Percentiles rank a stretch among this genome's conserved stretches.
Conservation (phyloP, 1,140 invertebrate species). For the Gryon sp. region DNA sequence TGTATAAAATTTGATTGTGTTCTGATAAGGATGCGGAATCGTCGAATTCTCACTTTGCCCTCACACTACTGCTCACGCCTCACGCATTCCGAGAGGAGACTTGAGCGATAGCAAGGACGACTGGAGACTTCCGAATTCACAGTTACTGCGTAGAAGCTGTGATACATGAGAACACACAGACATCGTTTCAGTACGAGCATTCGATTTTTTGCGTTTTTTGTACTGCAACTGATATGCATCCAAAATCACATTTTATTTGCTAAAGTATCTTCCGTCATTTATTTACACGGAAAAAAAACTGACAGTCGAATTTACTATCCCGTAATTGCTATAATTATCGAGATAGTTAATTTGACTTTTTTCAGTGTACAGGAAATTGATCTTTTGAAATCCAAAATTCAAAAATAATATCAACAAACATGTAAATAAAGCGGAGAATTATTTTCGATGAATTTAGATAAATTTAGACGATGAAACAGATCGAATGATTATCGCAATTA, state of each 20-base stretch:
- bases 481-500: too few relatives aligned
- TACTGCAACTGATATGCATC: slow-evolving; percentile 1
- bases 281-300: too few relatives aligned
- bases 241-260: background rate
- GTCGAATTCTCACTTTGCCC: slow-evolving; percentile 53
- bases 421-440: too few relatives aligned
- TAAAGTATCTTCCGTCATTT: too few relatives aligned
- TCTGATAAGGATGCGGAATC: slow-evolving; percentile 56
- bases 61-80: slow-evolving; percentile 42
- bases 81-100: slow-evolving; percentile 52
- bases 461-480: too few relatives aligned
- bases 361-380: too few relatives aligned
- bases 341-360: too few relatives aligned
- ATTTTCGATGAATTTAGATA: too few relatives aligned
- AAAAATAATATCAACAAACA: too few relatives aligned
- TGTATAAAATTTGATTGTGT: slow-evolving; percentile 51
- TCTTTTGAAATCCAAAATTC: too few relatives aligned
- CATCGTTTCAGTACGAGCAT: background rate
- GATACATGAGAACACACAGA: slow-evolving; percentile 19
- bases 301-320: too few relatives aligned
- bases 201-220: slow-evolving; percentile 8
- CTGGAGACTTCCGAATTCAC: slow-evolving; percentile 44
- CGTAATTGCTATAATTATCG: too few relatives aligned
- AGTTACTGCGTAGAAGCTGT: slow-evolving; percentile 31
- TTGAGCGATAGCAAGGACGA: slow-evolving; percentile 50